A percentile compares a stretch with the other conserved stretches of the same genome.
phyloP scores from a whole-genome alignment of 2,888 invertebrate species.

The Helicoverpa assulta region DNA sequence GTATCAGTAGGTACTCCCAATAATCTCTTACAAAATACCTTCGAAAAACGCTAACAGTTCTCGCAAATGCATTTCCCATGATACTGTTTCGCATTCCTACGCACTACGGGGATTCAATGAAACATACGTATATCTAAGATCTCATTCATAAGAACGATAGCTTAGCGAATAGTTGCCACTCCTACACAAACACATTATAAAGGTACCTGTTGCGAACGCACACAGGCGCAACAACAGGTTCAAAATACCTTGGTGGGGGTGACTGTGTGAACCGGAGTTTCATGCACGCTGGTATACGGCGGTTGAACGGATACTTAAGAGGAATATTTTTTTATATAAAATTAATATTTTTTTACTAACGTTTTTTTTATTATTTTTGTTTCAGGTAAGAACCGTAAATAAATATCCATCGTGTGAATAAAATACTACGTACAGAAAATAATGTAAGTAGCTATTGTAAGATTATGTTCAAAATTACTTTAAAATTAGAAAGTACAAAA shows the following conservation, averaged over 20 bases:
- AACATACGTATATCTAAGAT: slow-evolving; percentile 33
- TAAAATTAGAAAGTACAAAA: no score
- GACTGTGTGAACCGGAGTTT: slow-evolving; percentile 79
- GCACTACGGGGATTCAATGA: slow-evolving; percentile 41
- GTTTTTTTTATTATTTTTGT: slow-evolving; percentile 22
- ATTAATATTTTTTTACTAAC: not conserved
- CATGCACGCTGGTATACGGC: slow-evolving; percentile 58
- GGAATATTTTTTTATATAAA: not conserved
- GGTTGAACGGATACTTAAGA: slow-evolving; percentile 61
- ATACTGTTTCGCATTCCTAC: slow-evolving; percentile 37
- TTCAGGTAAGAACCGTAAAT: slow-evolving; percentile 48
- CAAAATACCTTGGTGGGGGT: slow-evolving; percentile 71
- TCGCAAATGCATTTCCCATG: slow-evolving; percentile 27
- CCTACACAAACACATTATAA: slow-evolving; percentile 64
- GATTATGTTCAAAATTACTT: not conserved
- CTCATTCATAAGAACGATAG: slow-evolving; percentile 66
- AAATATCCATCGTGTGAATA: not conserved
- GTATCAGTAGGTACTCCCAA: not conserved
- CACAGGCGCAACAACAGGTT: slow-evolving; percentile 74
- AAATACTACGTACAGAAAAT: not conserved
- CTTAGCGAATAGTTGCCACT: slow-evolving; percentile 61
- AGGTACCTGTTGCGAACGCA: slow-evolving; percentile 65
- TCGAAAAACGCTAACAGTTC: not conserved
- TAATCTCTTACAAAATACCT: not conserved
- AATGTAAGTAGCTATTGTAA: not conserved